phyloP scores from a whole-genome alignment of 1,140 invertebrate species.

The Hylaeus volcanicus region DNA sequence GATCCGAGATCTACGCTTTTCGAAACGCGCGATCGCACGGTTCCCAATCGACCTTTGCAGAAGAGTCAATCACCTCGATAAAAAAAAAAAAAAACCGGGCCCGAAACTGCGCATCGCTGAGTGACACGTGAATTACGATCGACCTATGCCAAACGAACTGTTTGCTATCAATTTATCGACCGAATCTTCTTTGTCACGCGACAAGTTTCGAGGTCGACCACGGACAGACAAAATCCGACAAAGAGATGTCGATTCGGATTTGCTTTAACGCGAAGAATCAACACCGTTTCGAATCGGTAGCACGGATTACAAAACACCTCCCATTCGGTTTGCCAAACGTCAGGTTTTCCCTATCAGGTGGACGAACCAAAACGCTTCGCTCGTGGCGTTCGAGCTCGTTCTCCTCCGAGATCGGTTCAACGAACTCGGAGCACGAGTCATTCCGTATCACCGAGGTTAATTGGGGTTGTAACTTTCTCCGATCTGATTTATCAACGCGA shows the following conservation, averaged over 20 bases:
- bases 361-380: conserved; percentile 25
- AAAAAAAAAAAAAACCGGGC: neutral
- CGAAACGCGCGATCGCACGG: conserved; percentile 8
- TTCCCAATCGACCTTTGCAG: neutral
- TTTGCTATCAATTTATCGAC: neutral
- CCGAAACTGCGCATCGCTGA: conserved; percentile 22
- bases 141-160: neutral
- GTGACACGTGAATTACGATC: conserved; percentile 22
- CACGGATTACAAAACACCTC: too few species aligned
- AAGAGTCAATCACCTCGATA: conserved; percentile 27
- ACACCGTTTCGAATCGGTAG: too few species aligned
- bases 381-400: conserved; percentile 15
- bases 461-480: conserved; percentile 54
- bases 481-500: conserved; percentile 48
- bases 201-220: neutral
- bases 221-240: neutral
- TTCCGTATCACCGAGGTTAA: conserved; percentile 48
- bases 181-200: conserved; percentile 1
- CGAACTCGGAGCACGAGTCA: conserved; percentile 39
- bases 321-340: neutral
- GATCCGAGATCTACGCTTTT: neutral
- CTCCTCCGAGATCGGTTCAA: conserved; percentile 42
- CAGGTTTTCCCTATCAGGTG: conserved; percentile 31
- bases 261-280: too few species aligned
- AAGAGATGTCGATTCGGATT: too few species aligned